Conservation (phyloP, 2,113 vertebrate genomes). For the Meleagris gallopavo region DNA sequence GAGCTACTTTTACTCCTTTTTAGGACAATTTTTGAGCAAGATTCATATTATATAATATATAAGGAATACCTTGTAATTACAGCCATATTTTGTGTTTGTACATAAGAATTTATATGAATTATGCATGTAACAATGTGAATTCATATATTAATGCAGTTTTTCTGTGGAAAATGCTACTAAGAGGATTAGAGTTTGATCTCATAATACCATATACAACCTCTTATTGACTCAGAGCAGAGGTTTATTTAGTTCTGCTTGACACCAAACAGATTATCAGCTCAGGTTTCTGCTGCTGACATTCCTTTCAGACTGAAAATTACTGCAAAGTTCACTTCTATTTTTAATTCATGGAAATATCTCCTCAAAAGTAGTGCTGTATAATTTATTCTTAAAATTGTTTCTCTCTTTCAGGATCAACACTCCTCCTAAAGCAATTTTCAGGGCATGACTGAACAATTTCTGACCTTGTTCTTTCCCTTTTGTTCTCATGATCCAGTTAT, state of each 20-base stretch:
- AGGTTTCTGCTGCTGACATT: background rate
- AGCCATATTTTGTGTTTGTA: background rate
- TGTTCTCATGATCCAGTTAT: accelerated
- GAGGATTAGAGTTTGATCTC: constrained; percentile 37
- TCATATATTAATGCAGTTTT: background rate
- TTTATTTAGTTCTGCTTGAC: background rate
- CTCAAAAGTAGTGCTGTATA: background rate
- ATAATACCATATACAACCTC: background rate
- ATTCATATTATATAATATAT: background rate
- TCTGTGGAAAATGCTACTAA: constrained; percentile 1
- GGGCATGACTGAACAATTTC: background rate
- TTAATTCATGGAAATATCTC: background rate
- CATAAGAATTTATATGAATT: background rate
- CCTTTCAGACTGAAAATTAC: background rate
- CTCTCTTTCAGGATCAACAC: background rate
- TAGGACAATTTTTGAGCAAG: background rate
- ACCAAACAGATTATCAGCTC: background rate
- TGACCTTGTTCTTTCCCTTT: background rate
- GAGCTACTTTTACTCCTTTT: background rate
- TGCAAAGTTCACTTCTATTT: background rate
- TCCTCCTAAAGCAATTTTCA: background rate
- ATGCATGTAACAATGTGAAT: background rate
- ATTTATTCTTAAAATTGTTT: background rate
- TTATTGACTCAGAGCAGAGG: background rate
- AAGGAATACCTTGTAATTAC: background rate